These are phyloP conservation scores for Pteria penguin DNA, from an alignment of 2,888 invertebrate species.

Conservation along the genomic window DNA sequence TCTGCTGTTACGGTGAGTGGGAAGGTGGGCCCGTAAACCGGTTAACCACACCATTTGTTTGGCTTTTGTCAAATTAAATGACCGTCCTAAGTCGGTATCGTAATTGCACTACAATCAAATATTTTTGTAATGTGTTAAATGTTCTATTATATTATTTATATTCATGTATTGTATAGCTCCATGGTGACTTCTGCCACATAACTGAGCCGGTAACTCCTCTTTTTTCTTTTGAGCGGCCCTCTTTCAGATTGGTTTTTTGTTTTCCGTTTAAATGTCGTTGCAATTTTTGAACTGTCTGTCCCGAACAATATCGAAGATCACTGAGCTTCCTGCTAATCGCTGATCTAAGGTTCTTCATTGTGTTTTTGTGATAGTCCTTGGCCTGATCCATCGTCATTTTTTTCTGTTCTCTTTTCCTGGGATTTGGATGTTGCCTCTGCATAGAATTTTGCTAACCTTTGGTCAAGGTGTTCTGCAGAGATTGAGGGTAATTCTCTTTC, in stretches of 20 bases:
- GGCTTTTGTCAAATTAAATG: too few relatives aligned
- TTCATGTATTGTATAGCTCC: too few relatives aligned
- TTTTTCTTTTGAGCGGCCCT: slow-evolving; percentile 18
- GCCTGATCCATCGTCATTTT: background rate
- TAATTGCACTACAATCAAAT: too few relatives aligned
- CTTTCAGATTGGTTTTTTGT: slow-evolving; percentile 9
- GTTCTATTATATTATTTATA: too few relatives aligned
- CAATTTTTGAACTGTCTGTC: slow-evolving; percentile 11
- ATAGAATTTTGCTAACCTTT: background rate
- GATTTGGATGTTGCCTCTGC: background rate
- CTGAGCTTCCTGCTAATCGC: slow-evolving; percentile 26
- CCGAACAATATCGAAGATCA: slow-evolving; percentile 27
- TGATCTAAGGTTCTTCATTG: slow-evolving; percentile 13
- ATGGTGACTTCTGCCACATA: too few relatives aligned
- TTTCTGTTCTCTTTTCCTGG: background rate
- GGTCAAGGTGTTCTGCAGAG: background rate
- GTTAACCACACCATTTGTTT: too few relatives aligned
- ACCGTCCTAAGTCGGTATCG: too few relatives aligned
- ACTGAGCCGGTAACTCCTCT: too few relatives aligned
- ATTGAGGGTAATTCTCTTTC: background rate
- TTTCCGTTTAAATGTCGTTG: slow-evolving; percentile 18
- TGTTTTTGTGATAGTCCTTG: slow-evolving; percentile 14
- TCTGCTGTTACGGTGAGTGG: too few relatives aligned
- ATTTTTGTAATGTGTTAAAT: too few relatives aligned
- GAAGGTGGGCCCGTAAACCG: too few relatives aligned